Evolutionary conservation across 2,888 invertebrate species (phyloP).

Genomic region (Latrodectus hesperus): DNA sequence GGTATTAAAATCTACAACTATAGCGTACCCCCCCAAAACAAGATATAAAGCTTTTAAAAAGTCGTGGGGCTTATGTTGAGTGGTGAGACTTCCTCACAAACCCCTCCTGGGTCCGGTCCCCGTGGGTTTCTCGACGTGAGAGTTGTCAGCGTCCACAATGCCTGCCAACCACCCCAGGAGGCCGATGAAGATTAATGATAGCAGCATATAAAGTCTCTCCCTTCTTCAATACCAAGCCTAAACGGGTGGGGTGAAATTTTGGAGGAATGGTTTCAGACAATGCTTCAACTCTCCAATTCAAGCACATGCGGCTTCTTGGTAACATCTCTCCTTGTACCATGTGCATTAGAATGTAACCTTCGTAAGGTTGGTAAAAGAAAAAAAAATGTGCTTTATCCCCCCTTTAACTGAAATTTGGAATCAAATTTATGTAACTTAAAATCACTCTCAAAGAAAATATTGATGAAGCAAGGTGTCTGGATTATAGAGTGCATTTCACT

Average conservation of each 20-base stretch:
- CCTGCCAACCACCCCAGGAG: conserved; percentile 60
- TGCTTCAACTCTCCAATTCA: conserved; percentile 46
- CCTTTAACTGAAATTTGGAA: conserved; percentile 13
- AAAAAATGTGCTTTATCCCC: background rate
- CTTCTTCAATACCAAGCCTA: conserved; percentile 49
- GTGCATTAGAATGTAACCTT: conserved; percentile 24
- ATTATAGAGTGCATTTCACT: no score
- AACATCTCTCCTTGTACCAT: conserved; percentile 22
- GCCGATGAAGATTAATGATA: conserved; percentile 70
- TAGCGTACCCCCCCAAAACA: conserved; percentile 12
- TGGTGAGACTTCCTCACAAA: conserved; percentile 39
- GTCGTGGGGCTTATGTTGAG: conserved; percentile 49
- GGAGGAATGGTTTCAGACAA: conserved; percentile 60
- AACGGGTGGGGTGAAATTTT: conserved; percentile 41
- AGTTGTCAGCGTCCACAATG: conserved; percentile 69
- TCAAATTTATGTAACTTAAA: conserved; percentile 20
- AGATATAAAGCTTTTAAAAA: conserved; percentile 56
- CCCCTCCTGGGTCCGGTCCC: conserved; percentile 59
- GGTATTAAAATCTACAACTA: no score
- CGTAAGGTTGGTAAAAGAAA: background rate
- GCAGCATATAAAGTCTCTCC: conserved; percentile 41
- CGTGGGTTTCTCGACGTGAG: conserved; percentile 45
- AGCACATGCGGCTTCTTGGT: conserved; percentile 67
- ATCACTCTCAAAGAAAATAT: no score
- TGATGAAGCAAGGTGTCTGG: no score